phyloP scores from a whole-genome alignment of 2,113 vertebrate genomes.

The Perca fluviatilis region DNA sequence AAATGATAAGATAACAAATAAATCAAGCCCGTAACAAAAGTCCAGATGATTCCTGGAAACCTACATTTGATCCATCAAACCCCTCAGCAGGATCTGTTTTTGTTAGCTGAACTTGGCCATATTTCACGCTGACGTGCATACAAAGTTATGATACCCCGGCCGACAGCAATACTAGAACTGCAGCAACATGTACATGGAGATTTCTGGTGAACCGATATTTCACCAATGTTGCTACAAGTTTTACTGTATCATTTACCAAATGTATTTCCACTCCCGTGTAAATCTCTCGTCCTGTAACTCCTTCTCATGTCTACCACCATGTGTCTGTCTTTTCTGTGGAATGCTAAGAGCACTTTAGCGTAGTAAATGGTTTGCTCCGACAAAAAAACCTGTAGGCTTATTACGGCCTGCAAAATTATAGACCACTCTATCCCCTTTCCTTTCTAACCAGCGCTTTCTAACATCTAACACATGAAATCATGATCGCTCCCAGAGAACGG shows the following conservation, averaged over 20 bases:
- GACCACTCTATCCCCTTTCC: conserved; percentile 15
- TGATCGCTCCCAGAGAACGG: not conserved
- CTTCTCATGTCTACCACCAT: not conserved
- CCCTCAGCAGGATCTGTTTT: not conserved
- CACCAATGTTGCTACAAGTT: not conserved
- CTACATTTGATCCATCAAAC: not conserved
- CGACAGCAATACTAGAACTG: not conserved
- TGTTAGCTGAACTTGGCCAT: not conserved
- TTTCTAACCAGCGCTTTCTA: conserved; percentile 8
- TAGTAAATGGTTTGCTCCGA: conserved; percentile 15
- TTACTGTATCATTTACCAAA: not conserved
- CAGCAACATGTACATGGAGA: not conserved
- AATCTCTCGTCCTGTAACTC: not conserved
- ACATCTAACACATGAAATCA: conserved; percentile 33
- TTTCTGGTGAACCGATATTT: not conserved
- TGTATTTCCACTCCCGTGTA: not conserved
- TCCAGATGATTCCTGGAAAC: not conserved
- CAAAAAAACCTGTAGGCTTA: conserved; percentile 36
- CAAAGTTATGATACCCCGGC: not conserved
- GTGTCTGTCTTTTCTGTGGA: conserved; percentile 24
- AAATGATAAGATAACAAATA: not conserved
- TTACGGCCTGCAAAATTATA: conserved; percentile 43
- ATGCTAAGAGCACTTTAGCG: conserved; percentile 39
- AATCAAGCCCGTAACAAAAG: too few species aligned
- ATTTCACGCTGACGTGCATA: not conserved